Evolutionary conservation across 2,113 vertebrate species (phyloP).

Genomic region (Nibea albiflora): DNA sequence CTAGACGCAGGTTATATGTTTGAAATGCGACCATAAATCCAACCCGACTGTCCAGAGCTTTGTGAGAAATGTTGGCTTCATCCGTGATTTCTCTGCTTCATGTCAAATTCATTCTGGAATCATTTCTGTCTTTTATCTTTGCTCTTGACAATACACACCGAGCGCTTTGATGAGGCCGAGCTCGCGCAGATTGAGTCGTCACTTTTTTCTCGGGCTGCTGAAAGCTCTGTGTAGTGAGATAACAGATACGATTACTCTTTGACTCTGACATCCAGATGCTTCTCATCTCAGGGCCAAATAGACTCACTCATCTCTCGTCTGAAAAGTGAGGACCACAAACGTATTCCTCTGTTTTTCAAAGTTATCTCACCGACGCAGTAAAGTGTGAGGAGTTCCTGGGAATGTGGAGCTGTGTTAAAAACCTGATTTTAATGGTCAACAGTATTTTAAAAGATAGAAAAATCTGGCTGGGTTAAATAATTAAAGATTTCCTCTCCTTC

Average conservation of each 20-base stretch:
- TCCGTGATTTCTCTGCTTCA: slow-evolving; percentile 47
- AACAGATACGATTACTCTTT: slow-evolving; percentile 39
- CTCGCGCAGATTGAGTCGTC: slow-evolving; percentile 49
- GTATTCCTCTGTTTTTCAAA: neutral
- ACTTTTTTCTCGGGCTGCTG: slow-evolving; percentile 8
- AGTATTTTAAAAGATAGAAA: slow-evolving; percentile 24
- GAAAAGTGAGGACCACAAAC: neutral
- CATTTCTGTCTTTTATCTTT: slow-evolving; percentile 52
- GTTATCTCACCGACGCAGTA: neutral
- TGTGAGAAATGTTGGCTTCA: slow-evolving; percentile 51
- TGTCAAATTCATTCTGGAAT: slow-evolving; percentile 38
- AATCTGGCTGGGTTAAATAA: slow-evolving; percentile 32
- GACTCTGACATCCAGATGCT: slow-evolving; percentile 35
- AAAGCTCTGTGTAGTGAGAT: slow-evolving; percentile 8
- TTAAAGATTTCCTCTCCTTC: slow-evolving; percentile 33
- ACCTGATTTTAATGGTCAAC: slow-evolving; percentile 4
- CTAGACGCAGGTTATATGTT: slow-evolving; percentile 49
- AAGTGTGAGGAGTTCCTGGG: neutral
- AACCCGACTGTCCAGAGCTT: slow-evolving; percentile 10
- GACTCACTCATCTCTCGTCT: slow-evolving; percentile 13
- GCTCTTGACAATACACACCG: slow-evolving; percentile 27
- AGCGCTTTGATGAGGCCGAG: slow-evolving; percentile 23
- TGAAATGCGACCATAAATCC: slow-evolving; percentile 59
- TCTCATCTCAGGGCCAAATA: slow-evolving; percentile 44
- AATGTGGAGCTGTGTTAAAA: neutral